Evolutionary conservation across 1,140 invertebrate genomes (phyloP), one percentile per base, ranked within the genome.

Genomic region (Eueides isabella): DNA sequence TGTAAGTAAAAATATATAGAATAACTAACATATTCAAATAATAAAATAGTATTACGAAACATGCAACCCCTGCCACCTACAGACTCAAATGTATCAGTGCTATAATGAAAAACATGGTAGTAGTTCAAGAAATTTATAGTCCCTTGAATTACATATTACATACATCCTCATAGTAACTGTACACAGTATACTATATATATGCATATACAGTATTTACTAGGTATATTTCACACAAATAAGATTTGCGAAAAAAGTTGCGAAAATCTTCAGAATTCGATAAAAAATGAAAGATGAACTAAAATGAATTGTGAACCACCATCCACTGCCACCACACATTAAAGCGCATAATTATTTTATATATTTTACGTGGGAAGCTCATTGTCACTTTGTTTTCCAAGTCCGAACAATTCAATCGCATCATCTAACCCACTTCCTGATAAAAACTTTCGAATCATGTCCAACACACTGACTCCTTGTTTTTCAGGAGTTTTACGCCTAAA

Each of bases 361-460:
- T 55, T 86, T 92, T 92, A 92, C 90, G 81, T 90, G 65, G 88
- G 87, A 67, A 83, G 67, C 70, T 89, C 80, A 64, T 76, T 80
- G 63, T 86, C 82, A 61, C 82, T 77, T 65, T 67, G 74, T 72
- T 30, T 77, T 41, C 79, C 74, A 33, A 90, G 76, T 76, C 90
- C 90, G 71, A 90, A 84, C 65, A 89, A 78, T 62, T 78, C 30
- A 70, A 90, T 74, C 23, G 86, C 85, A 80, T 87, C 88, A 69
- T 85, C 82, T 55, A 91, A 78, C 67, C 89, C 88, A 71, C 82
- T 77, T 29, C 87, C 85, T n/a, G 88, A 90, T 71, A 92, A 78
- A 77, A 90, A 86, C 82, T 87, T 90, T 76, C 88, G 87, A 72
- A 92, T 79, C 83, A 90, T 77, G 67, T 83, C 82, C 72, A 87